Evolutionary conservation across 2,797 vertebrate species (phyloP).

Genomic region (Trichosurus vulpecula): DNA sequence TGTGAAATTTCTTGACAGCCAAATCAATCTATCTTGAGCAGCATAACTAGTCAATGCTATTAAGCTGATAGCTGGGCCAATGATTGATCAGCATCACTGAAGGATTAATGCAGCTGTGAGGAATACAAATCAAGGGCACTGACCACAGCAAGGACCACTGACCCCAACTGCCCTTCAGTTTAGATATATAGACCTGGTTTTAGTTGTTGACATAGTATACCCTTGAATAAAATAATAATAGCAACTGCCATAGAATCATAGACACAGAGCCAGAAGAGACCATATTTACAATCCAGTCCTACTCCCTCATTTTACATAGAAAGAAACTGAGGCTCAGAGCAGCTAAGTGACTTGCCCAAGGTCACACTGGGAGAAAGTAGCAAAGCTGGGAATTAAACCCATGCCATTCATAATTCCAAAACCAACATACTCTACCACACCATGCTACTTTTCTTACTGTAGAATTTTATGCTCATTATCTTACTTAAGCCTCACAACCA

Average conservation of each 20-base stretch:
- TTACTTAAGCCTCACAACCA: background rate
- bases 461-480: background rate
- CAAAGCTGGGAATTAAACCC: background rate
- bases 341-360: background rate
- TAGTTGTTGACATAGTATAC: background rate
- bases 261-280: background rate
- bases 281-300: background rate
- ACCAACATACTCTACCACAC: background rate
- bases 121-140: background rate
- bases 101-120: background rate
- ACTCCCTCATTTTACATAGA: background rate
- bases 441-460: background rate
- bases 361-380: background rate
- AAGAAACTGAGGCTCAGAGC: background rate
- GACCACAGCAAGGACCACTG: background rate
- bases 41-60: background rate
- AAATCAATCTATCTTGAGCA: background rate
- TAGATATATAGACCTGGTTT: background rate
- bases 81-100: background rate
- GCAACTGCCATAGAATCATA: background rate
- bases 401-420: background rate
- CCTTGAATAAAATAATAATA: background rate
- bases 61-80: background rate
- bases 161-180: background rate
- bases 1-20: background rate